A percentile compares a stretch with the other conserved stretches of the same genome.
phyloP scores from a whole-genome alignment of 2,888 invertebrate genomes.

The Hedya salicella region DNA sequence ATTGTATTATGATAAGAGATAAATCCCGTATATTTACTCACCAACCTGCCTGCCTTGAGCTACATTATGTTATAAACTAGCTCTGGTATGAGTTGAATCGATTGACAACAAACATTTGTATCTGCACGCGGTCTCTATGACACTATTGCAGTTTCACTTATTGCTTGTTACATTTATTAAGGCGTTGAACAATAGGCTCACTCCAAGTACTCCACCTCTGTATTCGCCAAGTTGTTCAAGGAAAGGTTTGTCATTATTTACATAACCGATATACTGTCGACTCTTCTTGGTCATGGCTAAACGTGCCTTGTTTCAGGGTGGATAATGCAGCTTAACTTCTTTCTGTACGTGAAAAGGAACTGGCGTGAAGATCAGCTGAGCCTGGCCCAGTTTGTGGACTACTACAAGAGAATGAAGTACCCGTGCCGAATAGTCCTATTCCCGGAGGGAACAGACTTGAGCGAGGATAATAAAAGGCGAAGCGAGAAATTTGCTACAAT shows the following conservation, averaged over 20 bases:
- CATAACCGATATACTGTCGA: too few relatives aligned
- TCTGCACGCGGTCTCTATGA: too few relatives aligned
- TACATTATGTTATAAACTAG: background rate
- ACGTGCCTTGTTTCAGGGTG: constrained; percentile 82
- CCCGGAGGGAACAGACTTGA: constrained; percentile 95
- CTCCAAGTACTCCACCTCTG: too few relatives aligned
- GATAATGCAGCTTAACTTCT: constrained; percentile 95
- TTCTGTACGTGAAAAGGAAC: constrained; percentile 92
- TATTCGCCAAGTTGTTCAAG: too few relatives aligned
- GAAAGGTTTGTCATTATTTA: too few relatives aligned
- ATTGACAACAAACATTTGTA: too few relatives aligned
- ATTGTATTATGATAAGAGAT: too few relatives aligned
- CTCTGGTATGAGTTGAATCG: too few relatives aligned
- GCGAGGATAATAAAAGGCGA: constrained; percentile 86
- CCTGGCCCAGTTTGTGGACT: constrained; percentile 88
- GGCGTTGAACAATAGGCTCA: constrained; percentile 13
- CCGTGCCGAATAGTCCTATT: constrained; percentile 91
- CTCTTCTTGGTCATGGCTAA: too few relatives aligned
- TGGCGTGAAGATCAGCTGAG: constrained; percentile 91
- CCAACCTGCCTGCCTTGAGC: background rate
- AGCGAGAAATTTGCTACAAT: constrained; percentile 90
- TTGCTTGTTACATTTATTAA: background rate
- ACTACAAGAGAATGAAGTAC: constrained; percentile 87
- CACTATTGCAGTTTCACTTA: too few relatives aligned
- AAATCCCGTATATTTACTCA: too few relatives aligned